These are phyloP conservation scores for Myodes glareolus DNA, from an alignment of 2,113 vertebrate species.

Conservation along the genomic window DNA sequence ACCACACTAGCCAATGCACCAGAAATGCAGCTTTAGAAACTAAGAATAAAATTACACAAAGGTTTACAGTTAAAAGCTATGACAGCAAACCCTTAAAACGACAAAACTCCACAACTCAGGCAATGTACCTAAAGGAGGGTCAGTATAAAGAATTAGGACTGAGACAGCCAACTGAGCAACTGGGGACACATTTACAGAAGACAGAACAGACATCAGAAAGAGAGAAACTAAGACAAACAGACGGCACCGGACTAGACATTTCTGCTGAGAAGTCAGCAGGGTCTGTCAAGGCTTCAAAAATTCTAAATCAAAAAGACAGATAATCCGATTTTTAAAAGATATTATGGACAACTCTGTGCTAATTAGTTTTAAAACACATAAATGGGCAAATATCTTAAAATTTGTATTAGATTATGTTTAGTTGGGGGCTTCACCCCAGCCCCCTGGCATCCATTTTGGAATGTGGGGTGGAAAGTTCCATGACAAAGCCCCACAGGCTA, in stretches of 20 bases:
- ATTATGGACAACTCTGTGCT: background rate
- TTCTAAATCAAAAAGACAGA: conserved; percentile 4
- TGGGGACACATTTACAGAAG: background rate
- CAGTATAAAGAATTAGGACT: background rate
- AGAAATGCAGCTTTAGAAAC: conserved; percentile 36
- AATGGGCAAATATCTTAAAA: conserved; percentile 26
- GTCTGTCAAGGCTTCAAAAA: conserved; percentile 26
- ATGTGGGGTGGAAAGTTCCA: no score
- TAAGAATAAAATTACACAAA: conserved; percentile 44
- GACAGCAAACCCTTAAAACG: conserved; percentile 32
- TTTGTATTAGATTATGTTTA: background rate
- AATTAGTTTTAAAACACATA: conserved; percentile 54
- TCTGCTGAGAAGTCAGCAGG: background rate
- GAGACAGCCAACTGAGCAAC: background rate
- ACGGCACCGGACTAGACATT: conserved; percentile 1
- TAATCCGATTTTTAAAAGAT: background rate
- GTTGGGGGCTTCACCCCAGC: no score
- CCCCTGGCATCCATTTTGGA: no score
- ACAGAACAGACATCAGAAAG: background rate
- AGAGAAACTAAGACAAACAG: background rate
- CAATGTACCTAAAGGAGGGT: background rate
- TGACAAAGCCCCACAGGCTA: no score
- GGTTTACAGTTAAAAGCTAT: conserved; percentile 26
- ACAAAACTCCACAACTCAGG: background rate
- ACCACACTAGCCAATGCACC: background rate